These are phyloP conservation scores for Falco cherrug DNA, from an alignment of 2,797 vertebrate genomes.

Conservation along the genomic window DNA sequence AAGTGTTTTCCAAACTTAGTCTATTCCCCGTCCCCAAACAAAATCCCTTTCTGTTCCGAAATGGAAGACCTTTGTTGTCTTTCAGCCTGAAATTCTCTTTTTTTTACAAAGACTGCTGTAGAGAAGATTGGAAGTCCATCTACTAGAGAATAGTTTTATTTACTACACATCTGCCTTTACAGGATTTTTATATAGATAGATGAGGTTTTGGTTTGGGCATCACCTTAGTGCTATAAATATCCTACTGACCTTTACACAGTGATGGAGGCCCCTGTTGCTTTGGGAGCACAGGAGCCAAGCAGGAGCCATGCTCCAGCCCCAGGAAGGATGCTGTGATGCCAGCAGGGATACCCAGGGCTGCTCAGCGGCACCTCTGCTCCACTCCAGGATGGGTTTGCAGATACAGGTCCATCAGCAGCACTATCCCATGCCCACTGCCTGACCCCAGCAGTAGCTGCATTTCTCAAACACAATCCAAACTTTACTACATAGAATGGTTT, in stretches of 20 bases:
- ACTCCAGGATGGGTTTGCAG: background rate
- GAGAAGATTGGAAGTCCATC: background rate
- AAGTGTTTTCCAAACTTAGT: constrained; percentile 63
- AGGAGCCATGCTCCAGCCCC: background rate
- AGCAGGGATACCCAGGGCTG: background rate
- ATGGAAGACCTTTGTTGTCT: background rate
- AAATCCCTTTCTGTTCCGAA: background rate
- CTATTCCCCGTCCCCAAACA: background rate
- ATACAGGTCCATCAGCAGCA: background rate
- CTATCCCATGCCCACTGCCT: background rate
- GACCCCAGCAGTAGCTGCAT: background rate
- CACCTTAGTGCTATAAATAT: background rate
- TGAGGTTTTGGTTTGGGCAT: background rate
- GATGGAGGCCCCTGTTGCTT: background rate
- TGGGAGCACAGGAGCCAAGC: background rate
- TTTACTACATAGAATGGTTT: background rate
- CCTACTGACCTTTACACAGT: accelerated
- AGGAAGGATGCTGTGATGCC: background rate
- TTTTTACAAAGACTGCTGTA: background rate
- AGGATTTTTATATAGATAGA: background rate
- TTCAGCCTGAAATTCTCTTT: background rate
- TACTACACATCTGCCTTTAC: background rate
- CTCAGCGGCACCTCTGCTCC: background rate
- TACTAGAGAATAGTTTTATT: background rate
- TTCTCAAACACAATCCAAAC: background rate